Evolutionary conservation across 1,140 invertebrate species (phyloP).

Genomic region (Eulimnadia texana): DNA sequence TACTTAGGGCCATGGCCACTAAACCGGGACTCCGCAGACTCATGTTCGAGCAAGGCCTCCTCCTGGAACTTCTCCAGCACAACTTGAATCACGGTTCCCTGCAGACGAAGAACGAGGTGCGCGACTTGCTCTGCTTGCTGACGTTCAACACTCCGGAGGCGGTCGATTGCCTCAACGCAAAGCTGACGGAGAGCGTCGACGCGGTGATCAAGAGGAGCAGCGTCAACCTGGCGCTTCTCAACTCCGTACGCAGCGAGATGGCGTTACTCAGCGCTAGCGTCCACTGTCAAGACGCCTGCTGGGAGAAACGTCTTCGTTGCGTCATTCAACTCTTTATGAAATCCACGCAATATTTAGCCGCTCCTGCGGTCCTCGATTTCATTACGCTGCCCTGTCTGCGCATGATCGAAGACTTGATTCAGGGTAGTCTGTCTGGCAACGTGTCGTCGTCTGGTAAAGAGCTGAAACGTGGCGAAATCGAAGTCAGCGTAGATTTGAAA

Average conservation of each 20-base stretch:
- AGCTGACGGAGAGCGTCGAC: slow-evolving; percentile 63
- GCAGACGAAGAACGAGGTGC: slow-evolving; percentile 39
- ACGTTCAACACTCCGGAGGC: slow-evolving; percentile 76
- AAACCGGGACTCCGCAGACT: slow-evolving; percentile 58
- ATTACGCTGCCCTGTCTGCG: slow-evolving; percentile 67
- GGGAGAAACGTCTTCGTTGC: slow-evolving; percentile 81
- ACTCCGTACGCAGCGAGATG: slow-evolving; percentile 69
- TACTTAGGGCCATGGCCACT: slow-evolving; percentile 78
- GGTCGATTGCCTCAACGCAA: slow-evolving; percentile 66
- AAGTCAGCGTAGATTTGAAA: slow-evolving; percentile 49
- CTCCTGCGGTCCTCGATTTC: slow-evolving; percentile 57
- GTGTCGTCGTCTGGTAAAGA: background rate
- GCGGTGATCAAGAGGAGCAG: slow-evolving; percentile 30
- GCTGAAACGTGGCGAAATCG: slow-evolving; percentile 1
- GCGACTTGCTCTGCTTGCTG: slow-evolving; percentile 74
- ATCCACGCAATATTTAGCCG: slow-evolving; percentile 50
- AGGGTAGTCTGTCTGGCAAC: slow-evolving; percentile 24
- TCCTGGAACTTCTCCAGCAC: slow-evolving; percentile 77
- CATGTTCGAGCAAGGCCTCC: slow-evolving; percentile 70
- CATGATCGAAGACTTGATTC: slow-evolving; percentile 63
- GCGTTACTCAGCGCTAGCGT: slow-evolving; percentile 70
- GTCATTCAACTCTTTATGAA: slow-evolving; percentile 72
- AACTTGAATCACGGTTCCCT: slow-evolving; percentile 59
- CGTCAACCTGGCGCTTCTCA: slow-evolving; percentile 42
- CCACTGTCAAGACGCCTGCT: slow-evolving; percentile 84